phyloP scores from a whole-genome alignment of 2,888 invertebrate genomes.

The Aelia acuminata region DNA sequence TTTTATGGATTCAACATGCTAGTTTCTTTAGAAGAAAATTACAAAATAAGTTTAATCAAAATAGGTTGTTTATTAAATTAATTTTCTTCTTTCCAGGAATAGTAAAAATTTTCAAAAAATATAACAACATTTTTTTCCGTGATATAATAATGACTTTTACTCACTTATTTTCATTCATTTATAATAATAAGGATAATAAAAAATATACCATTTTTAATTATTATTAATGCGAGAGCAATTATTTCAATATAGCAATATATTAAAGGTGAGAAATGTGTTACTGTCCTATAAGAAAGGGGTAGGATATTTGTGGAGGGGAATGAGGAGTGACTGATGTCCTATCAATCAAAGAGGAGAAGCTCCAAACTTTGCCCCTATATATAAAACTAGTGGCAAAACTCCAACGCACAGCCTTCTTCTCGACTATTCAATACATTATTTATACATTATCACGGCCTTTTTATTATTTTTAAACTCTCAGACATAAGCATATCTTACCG shows the following conservation, averaged over 20 bases:
- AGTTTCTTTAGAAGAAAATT: neutral
- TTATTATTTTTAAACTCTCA: neutral
- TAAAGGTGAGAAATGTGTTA: slow-evolving; percentile 11
- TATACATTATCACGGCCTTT: slow-evolving; percentile 21
- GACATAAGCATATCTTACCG: neutral
- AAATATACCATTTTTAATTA: no score
- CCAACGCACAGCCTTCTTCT: slow-evolving; percentile 45
- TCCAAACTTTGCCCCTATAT: slow-evolving; percentile 57
- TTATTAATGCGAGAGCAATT: neutral
- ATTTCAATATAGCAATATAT: neutral
- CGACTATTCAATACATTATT: slow-evolving; percentile 47
- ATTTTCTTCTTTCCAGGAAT: no score
- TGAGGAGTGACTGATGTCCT: slow-evolving; percentile 57
- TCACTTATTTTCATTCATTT: no score
- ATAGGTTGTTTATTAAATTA: no score
- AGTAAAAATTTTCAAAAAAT: no score
- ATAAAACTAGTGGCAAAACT: slow-evolving; percentile 54
- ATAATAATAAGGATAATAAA: no score
- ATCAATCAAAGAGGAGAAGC: slow-evolving; percentile 58
- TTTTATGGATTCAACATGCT: neutral
- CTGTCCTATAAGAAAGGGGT: neutral
- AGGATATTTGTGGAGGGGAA: slow-evolving; percentile 53
- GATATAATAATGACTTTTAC: no score
- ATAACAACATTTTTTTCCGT: no score
- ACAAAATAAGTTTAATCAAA: no score